Evolutionary conservation across 2,797 vertebrate species (phyloP), one percentile per base, ranked within the genome.

Genomic region (Lepilemur ruficaudatus): DNA sequence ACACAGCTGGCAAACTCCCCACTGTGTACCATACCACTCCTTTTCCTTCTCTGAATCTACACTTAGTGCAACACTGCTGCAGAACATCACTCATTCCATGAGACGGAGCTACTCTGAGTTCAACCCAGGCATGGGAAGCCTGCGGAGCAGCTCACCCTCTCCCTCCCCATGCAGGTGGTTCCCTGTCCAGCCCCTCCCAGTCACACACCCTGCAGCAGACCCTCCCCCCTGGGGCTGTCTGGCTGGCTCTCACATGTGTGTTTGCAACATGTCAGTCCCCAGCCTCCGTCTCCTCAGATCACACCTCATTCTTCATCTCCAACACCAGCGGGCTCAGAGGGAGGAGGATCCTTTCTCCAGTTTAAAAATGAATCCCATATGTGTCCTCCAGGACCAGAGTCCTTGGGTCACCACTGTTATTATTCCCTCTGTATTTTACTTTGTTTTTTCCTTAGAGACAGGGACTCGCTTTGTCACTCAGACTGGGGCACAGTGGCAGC

Each of bases 401-500:
- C 30, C 0, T 0, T 25, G n/a, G 8, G n/a, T 32, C 23, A 35
- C 52, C 8, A 48, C 0, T 1, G 1, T 35, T 11, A 1, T 30
- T 8, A 3, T n/a, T 14, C 17, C 46, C 46, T 46, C 46, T 46
- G 11, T 28, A 7, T 30, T 15, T n/a, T 65, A 65, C 63, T 65
- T 32, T 65, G 18, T 63, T 52, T 65, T 17, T 18, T n/a, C 14
- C 3, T n/a, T n/a, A 65, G 63, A 65, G 63, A 65, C 63, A 65
- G 30, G 15, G 32, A 65, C 63, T 65, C 13, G 14, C 28, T 63
- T 30, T 32, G 59, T 63, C 28, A 28, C 59, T 28, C 32, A n/a
- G 32, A n/a, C 32, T 18, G 63, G 63, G 63, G 32, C 32, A 65
- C 15, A 65, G 63, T 65, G 63, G 61, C 61, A 63, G 61, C 30